Evolutionary conservation across 2,113 vertebrate species (phyloP).

Genomic region (Martes martes): DNA sequence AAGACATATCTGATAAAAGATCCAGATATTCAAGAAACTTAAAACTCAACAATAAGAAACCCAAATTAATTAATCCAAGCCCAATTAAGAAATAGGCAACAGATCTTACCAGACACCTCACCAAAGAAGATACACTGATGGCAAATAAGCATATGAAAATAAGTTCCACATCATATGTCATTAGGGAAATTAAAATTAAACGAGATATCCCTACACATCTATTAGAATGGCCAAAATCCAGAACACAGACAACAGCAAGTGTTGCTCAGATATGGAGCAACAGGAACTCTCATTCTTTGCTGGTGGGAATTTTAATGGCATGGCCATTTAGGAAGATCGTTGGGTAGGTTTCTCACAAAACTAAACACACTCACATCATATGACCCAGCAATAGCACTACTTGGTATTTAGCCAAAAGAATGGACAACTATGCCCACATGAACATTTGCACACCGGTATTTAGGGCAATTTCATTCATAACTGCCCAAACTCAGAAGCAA

Average conservation of each 20-base stretch:
- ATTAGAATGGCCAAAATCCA: no score
- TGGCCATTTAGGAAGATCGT: neutral
- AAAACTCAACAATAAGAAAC: neutral
- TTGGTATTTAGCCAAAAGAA: neutral
- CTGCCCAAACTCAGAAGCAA: neutral
- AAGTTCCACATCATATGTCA: no score
- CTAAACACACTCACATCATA: neutral
- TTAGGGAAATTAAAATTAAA: no score
- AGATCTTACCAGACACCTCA: neutral
- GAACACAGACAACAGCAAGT: no score
- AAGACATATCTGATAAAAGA: neutral
- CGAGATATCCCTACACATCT: no score
- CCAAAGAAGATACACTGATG: no score
- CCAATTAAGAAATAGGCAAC: neutral
- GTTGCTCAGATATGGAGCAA: neutral
- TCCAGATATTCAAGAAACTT: neutral
- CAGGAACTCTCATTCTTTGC: neutral
- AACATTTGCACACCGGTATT: neutral
- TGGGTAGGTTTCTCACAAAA: neutral
- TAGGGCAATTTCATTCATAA: neutral
- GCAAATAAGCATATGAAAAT: no score
- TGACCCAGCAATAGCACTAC: neutral
- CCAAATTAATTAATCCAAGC: neutral
- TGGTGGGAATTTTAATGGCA: neutral
- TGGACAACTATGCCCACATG: neutral